Conservation (phyloP, 2,797 vertebrate species). For the Manis pentadactyla region DNA sequence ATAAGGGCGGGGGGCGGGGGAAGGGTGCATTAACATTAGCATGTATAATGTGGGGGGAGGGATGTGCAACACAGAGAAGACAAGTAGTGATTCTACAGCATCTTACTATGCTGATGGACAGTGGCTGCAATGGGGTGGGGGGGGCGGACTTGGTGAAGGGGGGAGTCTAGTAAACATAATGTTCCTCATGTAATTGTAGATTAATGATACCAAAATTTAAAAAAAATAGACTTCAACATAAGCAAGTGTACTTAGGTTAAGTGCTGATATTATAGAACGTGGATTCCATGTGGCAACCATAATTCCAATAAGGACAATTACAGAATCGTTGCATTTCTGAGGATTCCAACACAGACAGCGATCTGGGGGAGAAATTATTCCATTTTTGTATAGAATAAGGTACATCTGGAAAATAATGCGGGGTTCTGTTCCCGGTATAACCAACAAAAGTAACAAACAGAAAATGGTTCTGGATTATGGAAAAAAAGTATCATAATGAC, state of each 20-base stretch:
- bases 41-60: too few relatives aligned
- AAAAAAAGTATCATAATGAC: background rate
- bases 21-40: too few relatives aligned
- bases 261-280: background rate
- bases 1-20: too few relatives aligned
- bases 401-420: background rate
- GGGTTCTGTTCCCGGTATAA: background rate
- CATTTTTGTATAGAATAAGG: background rate
- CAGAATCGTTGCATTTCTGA: background rate
- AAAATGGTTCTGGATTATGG: background rate
- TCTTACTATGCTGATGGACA: too few relatives aligned
- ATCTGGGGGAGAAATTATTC: background rate
- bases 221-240: background rate
- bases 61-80: too few relatives aligned
- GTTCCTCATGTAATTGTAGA: too few relatives aligned
- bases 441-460: background rate
- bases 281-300: background rate
- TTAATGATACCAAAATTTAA: too few relatives aligned
- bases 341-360: background rate
- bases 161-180: too few relatives aligned
- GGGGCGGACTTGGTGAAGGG: too few relatives aligned
- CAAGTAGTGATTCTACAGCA: too few relatives aligned
- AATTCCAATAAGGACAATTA: background rate
- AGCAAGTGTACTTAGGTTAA: background rate
- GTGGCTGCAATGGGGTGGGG: too few relatives aligned